These are phyloP conservation scores for Mirounga angustirostris DNA, from an alignment of 2,113 vertebrate species.

Conservation along the genomic window DNA sequence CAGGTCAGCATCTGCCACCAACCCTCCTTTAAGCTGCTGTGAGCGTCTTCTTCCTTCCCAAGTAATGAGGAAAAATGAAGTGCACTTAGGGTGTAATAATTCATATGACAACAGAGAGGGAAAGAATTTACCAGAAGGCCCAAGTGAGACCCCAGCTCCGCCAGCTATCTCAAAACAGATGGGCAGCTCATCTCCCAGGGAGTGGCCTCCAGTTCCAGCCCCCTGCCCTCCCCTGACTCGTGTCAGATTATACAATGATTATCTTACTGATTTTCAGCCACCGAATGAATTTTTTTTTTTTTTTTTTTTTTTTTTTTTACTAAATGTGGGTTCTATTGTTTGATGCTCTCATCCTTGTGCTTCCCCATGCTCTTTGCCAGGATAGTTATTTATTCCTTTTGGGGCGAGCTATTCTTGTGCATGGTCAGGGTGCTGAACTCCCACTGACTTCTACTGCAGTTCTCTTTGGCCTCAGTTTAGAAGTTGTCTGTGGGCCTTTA, in stretches of 20 bases:
- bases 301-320: slow-evolving; percentile 71
- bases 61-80: background rate
- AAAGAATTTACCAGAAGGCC: background rate
- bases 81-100: fast-evolving
- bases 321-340: slow-evolving; percentile 48
- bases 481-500: slow-evolving; percentile 74
- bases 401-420: slow-evolving; percentile 48
- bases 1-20: background rate
- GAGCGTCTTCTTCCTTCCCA: slow-evolving; percentile 5
- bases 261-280: background rate
- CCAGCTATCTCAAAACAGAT: fast-evolving
- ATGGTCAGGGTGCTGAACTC: slow-evolving; percentile 24
- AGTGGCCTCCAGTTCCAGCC: background rate
- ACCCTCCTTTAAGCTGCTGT: background rate
- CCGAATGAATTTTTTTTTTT: slow-evolving; percentile 75
- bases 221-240: background rate
- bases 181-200: fast-evolving
- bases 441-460: slow-evolving; percentile 40
- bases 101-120: background rate
- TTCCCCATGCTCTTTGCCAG: background rate
- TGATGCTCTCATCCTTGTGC: slow-evolving; percentile 35
- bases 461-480: slow-evolving; percentile 63
- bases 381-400: slow-evolving; percentile 48
- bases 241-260: background rate
- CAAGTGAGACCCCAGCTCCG: background rate